phyloP scores from a whole-genome alignment of 2,888 invertebrate species.

The Calameuta idolon region DNA sequence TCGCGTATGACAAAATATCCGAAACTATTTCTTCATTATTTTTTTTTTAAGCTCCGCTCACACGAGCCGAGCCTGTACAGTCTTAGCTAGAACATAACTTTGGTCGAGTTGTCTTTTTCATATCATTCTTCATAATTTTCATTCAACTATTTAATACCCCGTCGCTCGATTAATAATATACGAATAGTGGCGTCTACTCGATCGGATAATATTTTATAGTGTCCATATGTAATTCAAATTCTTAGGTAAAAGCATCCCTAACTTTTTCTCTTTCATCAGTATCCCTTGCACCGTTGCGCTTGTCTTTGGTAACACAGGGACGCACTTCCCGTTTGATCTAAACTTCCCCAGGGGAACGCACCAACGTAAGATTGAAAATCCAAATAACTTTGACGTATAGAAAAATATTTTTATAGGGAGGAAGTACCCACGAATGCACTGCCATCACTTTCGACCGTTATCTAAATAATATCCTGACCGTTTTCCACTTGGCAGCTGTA shows the following conservation, averaged over 20 bases:
- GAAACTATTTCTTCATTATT: slow-evolving; percentile 25
- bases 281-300: not conserved
- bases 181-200: not conserved
- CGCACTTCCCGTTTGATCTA: not conserved
- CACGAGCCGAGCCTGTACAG: slow-evolving; percentile 27
- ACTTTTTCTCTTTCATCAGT: not conserved
- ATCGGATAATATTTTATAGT: not conserved
- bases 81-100: slow-evolving; percentile 38
- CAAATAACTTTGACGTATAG: not conserved
- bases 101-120: slow-evolving; percentile 37
- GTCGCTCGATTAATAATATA: not conserved
- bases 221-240: not conserved
- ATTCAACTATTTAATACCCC: not conserved
- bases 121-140: slow-evolving; percentile 29
- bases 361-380: not conserved
- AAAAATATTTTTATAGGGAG: not conserved
- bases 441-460: not conserved
- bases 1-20: slow-evolving; percentile 57
- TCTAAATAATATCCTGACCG: slow-evolving; percentile 38
- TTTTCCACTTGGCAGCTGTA: slow-evolving; percentile 44
- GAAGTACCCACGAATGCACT: not conserved
- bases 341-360: not conserved
- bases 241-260: not conserved
- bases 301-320: not conserved
- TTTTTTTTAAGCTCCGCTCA: slow-evolving; percentile 1